A percentile compares a stretch with the other conserved stretches of the same genome.
Evolutionary conservation across 2,113 vertebrate species (phyloP).

Genomic region (Xiphophorus hellerii): DNA sequence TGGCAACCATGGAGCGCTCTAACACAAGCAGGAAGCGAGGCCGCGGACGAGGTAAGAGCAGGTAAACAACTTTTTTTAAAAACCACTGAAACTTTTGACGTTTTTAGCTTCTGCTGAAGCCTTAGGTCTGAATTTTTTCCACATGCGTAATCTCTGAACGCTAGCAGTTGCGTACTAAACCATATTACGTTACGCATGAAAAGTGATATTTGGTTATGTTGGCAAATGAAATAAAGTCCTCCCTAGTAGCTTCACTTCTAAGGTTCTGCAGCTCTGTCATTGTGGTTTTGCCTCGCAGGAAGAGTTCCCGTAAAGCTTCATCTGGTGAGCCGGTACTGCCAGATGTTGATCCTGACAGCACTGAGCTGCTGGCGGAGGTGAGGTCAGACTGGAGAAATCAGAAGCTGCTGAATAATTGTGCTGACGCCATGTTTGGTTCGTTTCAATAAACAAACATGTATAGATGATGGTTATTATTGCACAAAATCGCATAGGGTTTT

Average conservation of each 20-base stretch:
- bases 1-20: slow-evolving; percentile 43
- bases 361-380: slow-evolving; percentile 15
- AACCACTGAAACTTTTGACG: neutral
- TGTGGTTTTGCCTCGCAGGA: slow-evolving; percentile 12
- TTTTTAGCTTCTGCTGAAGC: neutral
- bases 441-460: neutral
- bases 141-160: neutral
- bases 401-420: neutral
- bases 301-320: neutral
- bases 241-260: neutral
- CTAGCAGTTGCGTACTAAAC: neutral
- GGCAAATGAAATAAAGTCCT: no score
- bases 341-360: slow-evolving; percentile 18
- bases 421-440: neutral
- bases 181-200: neutral
- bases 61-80: slow-evolving; percentile 24
- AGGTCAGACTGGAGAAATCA: neutral
- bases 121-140: neutral
- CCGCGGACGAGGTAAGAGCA: slow-evolving; percentile 15
- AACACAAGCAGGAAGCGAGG: slow-evolving; percentile 42
- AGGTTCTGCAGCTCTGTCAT: neutral
- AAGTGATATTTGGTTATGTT: no score
- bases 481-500: neutral
- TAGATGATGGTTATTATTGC: no score
- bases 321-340: slow-evolving; percentile 19